Conservation (phyloP, 23 tunicate genomes). For the Botrylloides violaceus region DNA sequence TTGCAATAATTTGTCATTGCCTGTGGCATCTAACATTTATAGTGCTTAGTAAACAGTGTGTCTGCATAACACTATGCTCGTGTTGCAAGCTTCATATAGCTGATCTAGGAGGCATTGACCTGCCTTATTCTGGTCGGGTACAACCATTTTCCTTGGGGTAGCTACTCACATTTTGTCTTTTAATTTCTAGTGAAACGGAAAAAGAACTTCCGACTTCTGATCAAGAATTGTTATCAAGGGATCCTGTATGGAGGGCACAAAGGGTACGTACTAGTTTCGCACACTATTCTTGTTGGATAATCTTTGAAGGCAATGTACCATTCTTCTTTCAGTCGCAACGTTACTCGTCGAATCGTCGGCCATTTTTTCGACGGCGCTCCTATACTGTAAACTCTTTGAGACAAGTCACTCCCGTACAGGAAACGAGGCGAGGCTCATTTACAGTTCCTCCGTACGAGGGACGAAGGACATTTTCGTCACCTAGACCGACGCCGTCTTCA, state of each 20-base stretch:
- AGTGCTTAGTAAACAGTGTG: too few relatives aligned
- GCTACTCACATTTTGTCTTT: not conserved
- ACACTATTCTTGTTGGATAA: too few relatives aligned
- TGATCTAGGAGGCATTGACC: too few relatives aligned
- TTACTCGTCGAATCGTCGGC: slow-evolving; percentile 11
- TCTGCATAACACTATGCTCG: too few relatives aligned
- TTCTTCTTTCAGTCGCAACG: slow-evolving; percentile 10
- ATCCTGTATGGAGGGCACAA: slow-evolving; percentile 19
- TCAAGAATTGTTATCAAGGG: slow-evolving; percentile 18
- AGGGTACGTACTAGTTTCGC: slow-evolving; percentile 29
- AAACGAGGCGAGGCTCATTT: slow-evolving; percentile 6
- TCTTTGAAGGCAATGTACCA: not conserved
- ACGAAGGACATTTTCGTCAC: not conserved
- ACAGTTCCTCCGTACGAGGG: slow-evolving; percentile 5
- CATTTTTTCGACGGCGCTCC: slow-evolving; percentile 5
- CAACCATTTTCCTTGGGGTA: too few relatives aligned
- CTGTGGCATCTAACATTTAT: too few relatives aligned
- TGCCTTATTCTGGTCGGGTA: too few relatives aligned
- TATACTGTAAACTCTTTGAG: slow-evolving; percentile 19
- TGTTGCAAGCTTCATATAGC: too few relatives aligned
- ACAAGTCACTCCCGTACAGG: not conserved
- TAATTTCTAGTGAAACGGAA: not conserved
- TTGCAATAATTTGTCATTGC: too few relatives aligned
- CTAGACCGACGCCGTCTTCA: slow-evolving; percentile 5
- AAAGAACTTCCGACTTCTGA: slow-evolving; percentile 17